Evolutionary conservation across 2,113 vertebrate species (phyloP), one percentile per base, ranked within the genome.

Genomic region (Abramis brama): DNA sequence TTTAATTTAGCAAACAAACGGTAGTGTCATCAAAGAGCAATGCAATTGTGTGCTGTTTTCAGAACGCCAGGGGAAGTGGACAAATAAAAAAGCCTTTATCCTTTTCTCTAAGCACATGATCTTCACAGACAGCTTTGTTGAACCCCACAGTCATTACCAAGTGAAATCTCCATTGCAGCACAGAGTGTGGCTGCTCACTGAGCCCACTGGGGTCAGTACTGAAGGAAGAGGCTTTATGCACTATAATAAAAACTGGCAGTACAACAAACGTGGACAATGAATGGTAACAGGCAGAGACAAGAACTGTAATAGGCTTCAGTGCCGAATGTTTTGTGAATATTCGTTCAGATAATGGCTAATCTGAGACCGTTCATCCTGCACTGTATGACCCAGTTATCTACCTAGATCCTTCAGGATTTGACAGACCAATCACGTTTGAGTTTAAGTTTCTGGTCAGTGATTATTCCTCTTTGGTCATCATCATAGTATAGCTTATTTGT

Each of bases 51-150:
- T 23, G 25, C 52, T 81, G 60, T 87, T 79, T 84, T 33, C 43
- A 64, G 19, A 66, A 66, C 43, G 43, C 60, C 4, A 71, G 66
- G 19, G 52, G 80, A 79, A 79, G 27, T 59, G 60, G 77, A 33
- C 36, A 60, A 81, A 81, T 55, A 83, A 57, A 82, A 64, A 71
- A 55, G 79, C 70, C 88, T 89, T 90, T 88, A 86, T 88, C 64
- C 25, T 1, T 60, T 82, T 75, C 60, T 55, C 60, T 21, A 33
- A 73, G 60, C 84, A 86, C 89, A 83, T 88, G 88, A 86, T 85
- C 82, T 60, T 83, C 82, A 88, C 25, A 85, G 50, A 59, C 43
- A 45, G 36, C 76, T 52, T 84, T 50, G 33, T 52, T 68, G 66
- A 87, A 74, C 47, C 75, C 73, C 25, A 50, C 15, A 23, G 33